Base-by-base conservation (phyloP, 1,140 invertebrate genomes). In the Archegozetes longisetosus region DNA sequence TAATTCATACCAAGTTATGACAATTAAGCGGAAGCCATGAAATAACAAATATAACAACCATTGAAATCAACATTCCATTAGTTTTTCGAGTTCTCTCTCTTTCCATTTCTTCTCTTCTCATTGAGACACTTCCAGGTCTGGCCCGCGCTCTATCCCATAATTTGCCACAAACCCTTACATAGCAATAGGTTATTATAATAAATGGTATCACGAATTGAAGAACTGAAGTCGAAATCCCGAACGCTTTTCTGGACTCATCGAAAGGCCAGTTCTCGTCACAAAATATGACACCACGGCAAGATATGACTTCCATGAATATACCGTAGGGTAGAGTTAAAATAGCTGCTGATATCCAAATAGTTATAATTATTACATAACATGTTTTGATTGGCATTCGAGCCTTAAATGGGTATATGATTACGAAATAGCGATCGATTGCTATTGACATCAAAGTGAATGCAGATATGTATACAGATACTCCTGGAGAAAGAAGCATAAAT, bases 11-110 rank as follows among this genome's bases (percentile, higher is more conserved):
- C 23, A 94, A 79, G 70, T 95, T 94, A 56, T 88, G 79, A 50
- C 86, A 70, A 70, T 97, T 97, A 6, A 98, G 75, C 0, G 93
- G 93, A 62, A 97, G 73, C 94, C 94, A 98, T n/a, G 87, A 95
- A 0, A 87, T 76, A 0, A 89, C 85, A 72, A 98, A 98, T 29
- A 96, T 89, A 0, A 82, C 79, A 0, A 97, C 93, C 91, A 98
- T 98, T 0, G 89, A 84, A 64, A 98, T 93, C 9, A 98, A 75
- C 94, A 98, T 98, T 62, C 87, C 79, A 65, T 82, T 82, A 17
- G 79, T 82, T 53, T 77, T 66, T 63, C 89, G 85, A 17, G 89
- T 92, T 64, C 79, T 66, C 68, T 86, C 95, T 93, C 92, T 23
- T 58, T 68, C 59, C 64, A 65, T 53, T 71, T 74, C 52, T 68